phyloP scores from a whole-genome alignment of 2,797 vertebrate species.

The Gila robusta region DNA sequence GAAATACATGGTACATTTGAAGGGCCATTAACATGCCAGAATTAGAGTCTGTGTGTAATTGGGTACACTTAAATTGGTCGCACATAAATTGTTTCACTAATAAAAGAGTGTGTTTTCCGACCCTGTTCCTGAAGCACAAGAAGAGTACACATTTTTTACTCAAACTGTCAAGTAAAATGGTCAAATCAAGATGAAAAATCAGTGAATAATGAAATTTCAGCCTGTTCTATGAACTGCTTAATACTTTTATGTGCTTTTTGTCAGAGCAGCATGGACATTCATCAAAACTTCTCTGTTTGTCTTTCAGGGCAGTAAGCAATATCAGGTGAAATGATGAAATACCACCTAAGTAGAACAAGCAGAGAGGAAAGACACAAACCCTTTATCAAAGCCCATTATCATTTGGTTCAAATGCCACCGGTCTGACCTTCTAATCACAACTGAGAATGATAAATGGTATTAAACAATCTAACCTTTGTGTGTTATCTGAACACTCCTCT shows the following conservation, averaged over 20 bases:
- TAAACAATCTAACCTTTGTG: conserved; percentile 1
- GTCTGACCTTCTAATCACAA: conserved; percentile 11
- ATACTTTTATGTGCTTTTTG: not conserved
- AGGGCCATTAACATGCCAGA: not conserved
- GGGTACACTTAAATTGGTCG: not conserved
- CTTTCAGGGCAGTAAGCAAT: not conserved
- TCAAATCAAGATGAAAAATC: not conserved
- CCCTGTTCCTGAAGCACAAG: not conserved
- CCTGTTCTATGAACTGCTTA: not conserved
- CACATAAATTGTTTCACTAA: not conserved
- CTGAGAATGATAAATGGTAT: conserved; percentile 1
- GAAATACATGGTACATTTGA: not conserved
- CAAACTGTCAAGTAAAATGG: not conserved
- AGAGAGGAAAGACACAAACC: not conserved
- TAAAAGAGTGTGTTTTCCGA: not conserved
- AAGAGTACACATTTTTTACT: not conserved
- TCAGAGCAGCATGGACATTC: not conserved
- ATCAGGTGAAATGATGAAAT: not conserved
- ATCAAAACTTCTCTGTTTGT: not conserved
- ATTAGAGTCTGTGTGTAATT: not conserved
- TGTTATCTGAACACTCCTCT: not conserved
- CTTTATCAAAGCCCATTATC: not conserved
- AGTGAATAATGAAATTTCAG: not conserved
- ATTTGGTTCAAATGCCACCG: not conserved
- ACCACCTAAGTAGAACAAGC: not conserved